Evolutionary conservation across 2,888 invertebrate species (phyloP), one percentile per base, ranked within the genome.

Genomic region (Platycheirus rosarum): DNA sequence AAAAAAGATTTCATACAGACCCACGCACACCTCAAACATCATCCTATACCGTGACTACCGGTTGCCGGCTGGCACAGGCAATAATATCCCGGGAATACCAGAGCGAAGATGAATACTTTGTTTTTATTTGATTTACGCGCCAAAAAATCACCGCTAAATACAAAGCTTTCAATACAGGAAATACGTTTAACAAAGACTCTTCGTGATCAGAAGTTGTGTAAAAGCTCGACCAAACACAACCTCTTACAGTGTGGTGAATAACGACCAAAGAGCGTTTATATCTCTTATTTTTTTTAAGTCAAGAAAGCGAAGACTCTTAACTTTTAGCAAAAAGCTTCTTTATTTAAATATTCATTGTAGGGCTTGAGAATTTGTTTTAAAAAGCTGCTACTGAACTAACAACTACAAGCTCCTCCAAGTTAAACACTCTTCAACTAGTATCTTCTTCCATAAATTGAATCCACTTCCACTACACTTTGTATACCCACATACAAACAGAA

Each of bases 101-200:
- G 23, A 68, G 44, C 29, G 11, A 49, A 23, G 29, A 26, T 20
- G 37, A 37, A 62, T 23, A 66, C 32, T 70, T 71, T 76, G 63
- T 76, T 75, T 75, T 62, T 69, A 69, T 62, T 75, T 60, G 40
- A 62, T 76, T 82, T 82, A 37, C 82, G 82, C 82, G 82, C 82
- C 82, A 82, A 82, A 82, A 68, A 44, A 40, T 42, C 23, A 26
- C 13, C 49, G 32, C 3, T 26, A 26, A 37, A 35, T 46, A 26
- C 44, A 7, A 20, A 65, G 63, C 63, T 62, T 44, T 16, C 0
- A 18, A 42, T 18, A 44, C 44, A 29, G 44, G 29, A 29, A 44
- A 60, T 60, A 29, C 42, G 4, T 9, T 49, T 9, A 4, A 1
- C 8, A 42, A 23, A 9, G 9, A 11, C 53, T 37, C 35, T 53